Evolutionary conservation across 2,113 vertebrate species (phyloP).

Genomic region (Myotis lucifugus): DNA sequence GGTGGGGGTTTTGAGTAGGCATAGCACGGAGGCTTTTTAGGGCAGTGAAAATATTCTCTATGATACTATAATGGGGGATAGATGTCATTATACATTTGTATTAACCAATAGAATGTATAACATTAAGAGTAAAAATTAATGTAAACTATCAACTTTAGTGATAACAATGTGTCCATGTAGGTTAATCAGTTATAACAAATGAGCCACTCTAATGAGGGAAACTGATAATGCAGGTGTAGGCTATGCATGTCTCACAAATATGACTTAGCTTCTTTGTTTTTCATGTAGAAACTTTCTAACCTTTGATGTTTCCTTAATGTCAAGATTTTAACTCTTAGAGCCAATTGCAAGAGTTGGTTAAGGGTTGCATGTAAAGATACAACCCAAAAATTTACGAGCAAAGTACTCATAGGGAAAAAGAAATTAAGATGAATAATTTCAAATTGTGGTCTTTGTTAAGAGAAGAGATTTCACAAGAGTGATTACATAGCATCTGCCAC

Average conservation of each 20-base stretch:
- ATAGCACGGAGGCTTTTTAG: not conserved
- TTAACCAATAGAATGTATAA: not conserved
- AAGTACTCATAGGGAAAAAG: too few species aligned
- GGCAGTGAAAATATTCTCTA: not conserved
- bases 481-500: too few species aligned
- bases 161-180: not conserved
- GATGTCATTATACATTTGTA: not conserved
- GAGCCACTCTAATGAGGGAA: not conserved
- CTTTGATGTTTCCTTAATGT: not conserved
- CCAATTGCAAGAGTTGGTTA: too few species aligned
- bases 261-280: not conserved
- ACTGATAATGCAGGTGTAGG: not conserved
- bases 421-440: too few species aligned
- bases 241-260: not conserved
- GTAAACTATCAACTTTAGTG: not conserved
- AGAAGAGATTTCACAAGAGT: too few species aligned
- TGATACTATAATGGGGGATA: not conserved
- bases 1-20: not conserved
- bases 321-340: conserved; percentile 12
- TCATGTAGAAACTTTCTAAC: not conserved
- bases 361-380: not conserved
- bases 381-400: too few species aligned
- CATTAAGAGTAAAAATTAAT: not conserved
- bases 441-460: too few species aligned
- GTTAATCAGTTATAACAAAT: too few species aligned